Evolutionary conservation across 2,797 vertebrate species (phyloP).

Genomic region (Myioborus melanocephalus): DNA sequence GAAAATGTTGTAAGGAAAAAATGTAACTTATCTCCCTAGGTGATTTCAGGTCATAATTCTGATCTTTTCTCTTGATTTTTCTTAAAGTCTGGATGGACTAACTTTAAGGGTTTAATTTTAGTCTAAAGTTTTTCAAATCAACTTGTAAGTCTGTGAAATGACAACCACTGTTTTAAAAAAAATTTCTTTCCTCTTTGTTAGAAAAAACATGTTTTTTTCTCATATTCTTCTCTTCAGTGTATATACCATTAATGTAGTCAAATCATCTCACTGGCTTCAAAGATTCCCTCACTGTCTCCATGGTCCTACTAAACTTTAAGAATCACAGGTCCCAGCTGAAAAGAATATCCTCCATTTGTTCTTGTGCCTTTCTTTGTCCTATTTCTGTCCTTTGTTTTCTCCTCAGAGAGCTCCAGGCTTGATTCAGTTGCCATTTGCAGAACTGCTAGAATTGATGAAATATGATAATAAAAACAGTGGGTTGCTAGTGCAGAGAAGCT

Average conservation of each 20-base stretch:
- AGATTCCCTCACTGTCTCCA: slow-evolving; percentile 10
- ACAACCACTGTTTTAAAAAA: not conserved
- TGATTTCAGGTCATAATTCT: not conserved
- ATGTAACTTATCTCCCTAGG: not conserved
- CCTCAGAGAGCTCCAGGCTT: not conserved
- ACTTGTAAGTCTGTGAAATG: not conserved
- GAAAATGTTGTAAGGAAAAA: not conserved
- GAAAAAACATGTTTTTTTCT: slow-evolving; percentile 1
- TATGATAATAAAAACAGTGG: not conserved
- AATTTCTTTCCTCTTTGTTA: slow-evolving; percentile 27
- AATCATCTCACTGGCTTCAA: slow-evolving; percentile 49
- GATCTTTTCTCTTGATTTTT: not conserved
- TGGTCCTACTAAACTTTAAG: not conserved
- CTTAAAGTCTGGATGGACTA: not conserved
- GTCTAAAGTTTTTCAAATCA: not conserved
- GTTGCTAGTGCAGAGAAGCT: not conserved
- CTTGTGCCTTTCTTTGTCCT: not conserved
- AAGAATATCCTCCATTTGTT: not conserved
- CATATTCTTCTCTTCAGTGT: slow-evolving; percentile 41
- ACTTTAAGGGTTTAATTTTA: not conserved
- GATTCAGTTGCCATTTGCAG: not conserved
- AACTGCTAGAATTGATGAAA: not conserved
- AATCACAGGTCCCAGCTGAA: not conserved
- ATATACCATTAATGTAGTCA: slow-evolving; percentile 16
- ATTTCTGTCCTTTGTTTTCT: not conserved